Conservation (phyloP, 1,140 invertebrate species). For the Chlorops oryzae region DNA sequence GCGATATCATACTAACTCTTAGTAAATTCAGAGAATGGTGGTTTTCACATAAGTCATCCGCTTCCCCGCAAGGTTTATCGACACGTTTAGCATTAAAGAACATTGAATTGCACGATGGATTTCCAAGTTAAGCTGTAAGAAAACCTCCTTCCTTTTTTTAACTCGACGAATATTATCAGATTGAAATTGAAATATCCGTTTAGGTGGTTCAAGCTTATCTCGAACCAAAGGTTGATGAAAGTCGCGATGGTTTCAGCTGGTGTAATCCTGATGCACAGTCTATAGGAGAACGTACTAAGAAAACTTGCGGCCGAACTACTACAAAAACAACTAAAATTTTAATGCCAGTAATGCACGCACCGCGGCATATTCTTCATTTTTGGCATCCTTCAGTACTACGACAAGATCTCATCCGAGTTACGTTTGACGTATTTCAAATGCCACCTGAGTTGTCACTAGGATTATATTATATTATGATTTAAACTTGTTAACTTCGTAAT, state of each 20-base stretch:
- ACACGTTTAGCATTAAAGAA: conserved; percentile 64
- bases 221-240: conserved; percentile 80
- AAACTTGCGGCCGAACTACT: conserved; percentile 87
- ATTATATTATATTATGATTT: no score
- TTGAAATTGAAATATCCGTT: conserved; percentile 31
- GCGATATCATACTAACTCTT: no score
- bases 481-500: no score
- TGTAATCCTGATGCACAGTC: conserved; percentile 72
- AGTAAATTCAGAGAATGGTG: conserved; percentile 76
- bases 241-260: conserved; percentile 83
- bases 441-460: no score
- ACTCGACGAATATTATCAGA: conserved; percentile 9
- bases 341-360: conserved; percentile 75
- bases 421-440: no score
- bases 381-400: no score
- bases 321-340: conserved; percentile 78
- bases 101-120: conserved; percentile 62
- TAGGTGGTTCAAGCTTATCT: conserved; percentile 87
- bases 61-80: conserved; percentile 47
- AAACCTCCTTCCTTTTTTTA: not conserved
- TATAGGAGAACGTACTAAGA: conserved; percentile 67
- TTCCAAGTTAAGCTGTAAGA: conserved; percentile 54
- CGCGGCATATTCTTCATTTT: no score
- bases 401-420: no score
- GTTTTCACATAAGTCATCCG: conserved; percentile 48